phyloP scores from a whole-genome alignment of 2,888 invertebrate genomes.

The Scaptodrosophila latifasciaeformis region DNA sequence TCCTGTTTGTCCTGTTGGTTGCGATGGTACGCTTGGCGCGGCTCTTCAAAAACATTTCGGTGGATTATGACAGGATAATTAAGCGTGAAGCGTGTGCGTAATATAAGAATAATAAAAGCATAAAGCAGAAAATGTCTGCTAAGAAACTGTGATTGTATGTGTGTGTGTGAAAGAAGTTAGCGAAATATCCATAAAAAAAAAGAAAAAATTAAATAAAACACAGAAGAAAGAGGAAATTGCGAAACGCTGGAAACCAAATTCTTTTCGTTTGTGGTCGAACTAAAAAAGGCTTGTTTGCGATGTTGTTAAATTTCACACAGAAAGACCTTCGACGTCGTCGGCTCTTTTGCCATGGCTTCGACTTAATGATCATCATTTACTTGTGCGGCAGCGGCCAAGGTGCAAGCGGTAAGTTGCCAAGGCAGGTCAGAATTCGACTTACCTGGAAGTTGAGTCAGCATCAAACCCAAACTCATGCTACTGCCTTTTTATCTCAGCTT shows the following conservation, averaged over 20 bases:
- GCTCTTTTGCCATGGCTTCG: slow-evolving; percentile 29
- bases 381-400: slow-evolving; percentile 19
- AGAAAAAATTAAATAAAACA: slow-evolving; percentile 26
- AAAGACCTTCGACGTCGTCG: slow-evolving; percentile 34
- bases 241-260: slow-evolving; percentile 4
- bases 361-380: slow-evolving; percentile 37
- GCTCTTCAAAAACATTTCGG: too few species aligned
- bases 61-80: slow-evolving; percentile 53
- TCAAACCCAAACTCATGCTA: not conserved
- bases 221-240: slow-evolving; percentile 3
- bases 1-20: too few species aligned
- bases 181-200: slow-evolving; percentile 18
- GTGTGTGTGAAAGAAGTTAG: slow-evolving; percentile 36
- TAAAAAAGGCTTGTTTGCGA: too few species aligned
- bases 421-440: not conserved
- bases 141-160: not conserved
- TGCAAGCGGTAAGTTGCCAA: slow-evolving; percentile 55
- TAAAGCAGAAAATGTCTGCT: slow-evolving; percentile 39
- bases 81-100: slow-evolving; percentile 68
- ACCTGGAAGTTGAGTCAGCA: not conserved
- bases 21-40: too few species aligned
- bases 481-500: not conserved
- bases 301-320: too few species aligned
- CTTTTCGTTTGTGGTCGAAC: too few species aligned
- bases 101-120: slow-evolving; percentile 63